Base-by-base conservation (phyloP, 2,797 vertebrate genomes). In the Sus cebifrons region DNA sequence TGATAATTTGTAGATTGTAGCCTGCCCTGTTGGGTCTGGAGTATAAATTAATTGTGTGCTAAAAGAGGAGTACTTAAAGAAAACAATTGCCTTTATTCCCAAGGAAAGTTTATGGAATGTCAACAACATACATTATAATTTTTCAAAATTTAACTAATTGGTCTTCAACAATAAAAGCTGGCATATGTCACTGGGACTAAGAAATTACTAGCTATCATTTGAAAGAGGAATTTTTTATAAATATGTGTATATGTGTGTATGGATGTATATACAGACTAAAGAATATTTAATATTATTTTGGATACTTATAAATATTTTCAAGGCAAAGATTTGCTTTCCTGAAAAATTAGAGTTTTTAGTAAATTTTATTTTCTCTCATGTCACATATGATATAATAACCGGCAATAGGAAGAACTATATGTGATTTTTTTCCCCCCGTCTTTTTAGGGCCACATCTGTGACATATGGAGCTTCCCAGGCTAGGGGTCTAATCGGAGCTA, bases 261-360 rank as follows among this genome's bases (percentile, higher is more conserved):
- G 17, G 49, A 56, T 56, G 13, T 74, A 15, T 56, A 27, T 23
- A 49, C 8, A 78, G 23, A 74, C 27, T 68, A 84, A 64, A 74
- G 5, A 88, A 85, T 13, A 94, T n/a, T 84, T 74, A 84, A 32
- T 87, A 84, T 94, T 90, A 97, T 79, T 94, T 90, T 25, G 14
- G 32, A 23, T 82, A 77, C 89, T 94, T 94, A 56, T 3, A 92
- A 84, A 20, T 94, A 27, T 84, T 90, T 79, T 95, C 32, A 79
- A 77, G 65, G 79, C 56, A 90, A 97, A 90, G 36, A 60, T 62
- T 25, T 82, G 7, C 49, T 84, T 96, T 90, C 65, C 77, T 86
- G 58, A 92, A 83, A 92, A 89, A 54, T 77, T 21, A 87, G 32
- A 92, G n/a, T 64, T 87, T 86, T 73, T 27, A 84, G 29, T 74